Evolutionary conservation across 2,888 invertebrate species (phyloP).

Genomic region (Prenolepis imparis): DNA sequence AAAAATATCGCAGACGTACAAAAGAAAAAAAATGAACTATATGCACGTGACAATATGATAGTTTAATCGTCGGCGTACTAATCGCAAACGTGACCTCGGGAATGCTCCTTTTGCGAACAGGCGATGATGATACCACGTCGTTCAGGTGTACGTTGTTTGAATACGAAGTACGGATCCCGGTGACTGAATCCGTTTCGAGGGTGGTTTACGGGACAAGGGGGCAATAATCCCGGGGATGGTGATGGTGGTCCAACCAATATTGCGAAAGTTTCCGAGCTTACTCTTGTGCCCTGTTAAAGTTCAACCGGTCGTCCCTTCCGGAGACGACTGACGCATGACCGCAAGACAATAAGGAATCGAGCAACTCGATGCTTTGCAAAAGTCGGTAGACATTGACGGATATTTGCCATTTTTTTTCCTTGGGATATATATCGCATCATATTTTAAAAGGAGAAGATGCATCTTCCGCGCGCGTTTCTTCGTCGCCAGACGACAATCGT

Average conservation of each 20-base stretch:
- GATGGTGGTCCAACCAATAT: constrained; percentile 79
- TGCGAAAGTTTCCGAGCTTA: constrained; percentile 79
- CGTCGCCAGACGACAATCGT: constrained; percentile 32
- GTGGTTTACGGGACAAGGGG: constrained; percentile 69
- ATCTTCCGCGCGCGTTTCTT: constrained; percentile 4
- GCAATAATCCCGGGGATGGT: constrained; percentile 72
- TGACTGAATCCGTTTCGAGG: constrained; percentile 62
- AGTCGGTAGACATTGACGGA: constrained; percentile 60
- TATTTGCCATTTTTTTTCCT: constrained; percentile 35
- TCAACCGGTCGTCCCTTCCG: constrained; percentile 63
- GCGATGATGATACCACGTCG: constrained; percentile 55
- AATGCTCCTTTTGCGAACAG: constrained; percentile 12
- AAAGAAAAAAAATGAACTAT: neutral
- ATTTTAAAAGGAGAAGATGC: constrained; percentile 35
- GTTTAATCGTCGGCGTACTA: constrained; percentile 43
- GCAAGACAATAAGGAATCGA: constrained; percentile 55
- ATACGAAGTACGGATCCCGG: constrained; percentile 69
- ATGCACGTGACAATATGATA: constrained; percentile 32
- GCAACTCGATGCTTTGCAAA: constrained; percentile 56
- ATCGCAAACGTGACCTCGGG: constrained; percentile 31
- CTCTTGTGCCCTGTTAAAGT: constrained; percentile 74
- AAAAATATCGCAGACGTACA: neutral
- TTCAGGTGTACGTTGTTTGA: constrained; percentile 59
- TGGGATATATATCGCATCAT: constrained; percentile 39
- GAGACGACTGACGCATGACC: constrained; percentile 65